Evolutionary conservation across 2,797 vertebrate genomes (phyloP).

Genomic region (Chrysocyon brachyurus): DNA sequence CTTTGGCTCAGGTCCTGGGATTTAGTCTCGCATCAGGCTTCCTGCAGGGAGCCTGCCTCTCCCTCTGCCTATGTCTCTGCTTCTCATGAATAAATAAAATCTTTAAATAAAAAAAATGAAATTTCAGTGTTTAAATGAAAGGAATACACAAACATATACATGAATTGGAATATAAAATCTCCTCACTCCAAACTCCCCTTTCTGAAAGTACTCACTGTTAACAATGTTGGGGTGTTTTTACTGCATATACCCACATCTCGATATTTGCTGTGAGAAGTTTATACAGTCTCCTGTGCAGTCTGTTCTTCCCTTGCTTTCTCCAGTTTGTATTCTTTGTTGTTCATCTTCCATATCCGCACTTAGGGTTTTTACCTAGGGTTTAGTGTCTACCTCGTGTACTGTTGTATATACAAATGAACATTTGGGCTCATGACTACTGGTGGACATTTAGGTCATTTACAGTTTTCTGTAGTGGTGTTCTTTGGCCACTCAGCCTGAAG

Average conservation of each 20-base stretch:
- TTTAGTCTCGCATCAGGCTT: too few species aligned
- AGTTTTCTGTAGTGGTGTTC: not conserved
- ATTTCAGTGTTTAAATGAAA: constrained; percentile 46
- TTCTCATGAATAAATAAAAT: too few species aligned
- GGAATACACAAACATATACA: not conserved
- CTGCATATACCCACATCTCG: constrained; percentile 1
- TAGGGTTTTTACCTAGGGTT: not conserved
- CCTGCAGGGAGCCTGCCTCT: too few species aligned
- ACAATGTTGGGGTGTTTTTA: not conserved
- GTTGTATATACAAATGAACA: not conserved
- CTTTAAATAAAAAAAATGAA: not conserved
- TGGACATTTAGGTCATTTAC: not conserved
- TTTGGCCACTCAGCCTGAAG: not conserved
- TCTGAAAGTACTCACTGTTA: constrained; percentile 15
- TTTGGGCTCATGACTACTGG: not conserved
- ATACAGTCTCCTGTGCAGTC: not conserved
- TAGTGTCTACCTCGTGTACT: not conserved
- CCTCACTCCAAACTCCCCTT: not conserved
- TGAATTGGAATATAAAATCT: not conserved
- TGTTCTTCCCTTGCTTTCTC: not conserved
- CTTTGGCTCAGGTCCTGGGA: too few species aligned
- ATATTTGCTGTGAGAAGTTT: constrained; percentile 10
- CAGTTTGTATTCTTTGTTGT: not conserved
- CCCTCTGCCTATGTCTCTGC: too few species aligned
- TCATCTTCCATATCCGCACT: not conserved